Evolutionary conservation across 2,113 vertebrate species (phyloP).

Genomic region (Cynoglossus semilaevis): DNA sequence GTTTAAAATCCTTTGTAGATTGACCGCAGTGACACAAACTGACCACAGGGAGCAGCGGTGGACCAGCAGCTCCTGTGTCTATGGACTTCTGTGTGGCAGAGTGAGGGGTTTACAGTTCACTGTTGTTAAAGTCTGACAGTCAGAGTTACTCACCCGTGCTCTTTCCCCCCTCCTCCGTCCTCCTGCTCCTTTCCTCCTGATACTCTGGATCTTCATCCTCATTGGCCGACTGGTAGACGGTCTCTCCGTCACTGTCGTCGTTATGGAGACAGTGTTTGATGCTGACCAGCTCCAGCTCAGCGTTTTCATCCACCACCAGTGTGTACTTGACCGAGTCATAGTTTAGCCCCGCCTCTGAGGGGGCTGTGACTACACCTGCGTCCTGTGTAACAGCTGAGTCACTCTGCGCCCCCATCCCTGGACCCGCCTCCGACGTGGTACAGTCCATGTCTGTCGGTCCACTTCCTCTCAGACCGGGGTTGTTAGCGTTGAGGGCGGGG

Average conservation of each 20-base stretch:
- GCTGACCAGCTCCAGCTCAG: constrained; percentile 89
- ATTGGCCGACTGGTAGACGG: constrained; percentile 82
- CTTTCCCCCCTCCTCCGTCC: constrained; percentile 43
- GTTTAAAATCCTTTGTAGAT: too few species aligned
- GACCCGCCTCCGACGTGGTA: constrained; percentile 8
- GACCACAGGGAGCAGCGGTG: too few species aligned
- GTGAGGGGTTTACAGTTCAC: too few species aligned
- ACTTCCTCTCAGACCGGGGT: constrained; percentile 26
- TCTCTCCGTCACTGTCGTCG: constrained; percentile 83
- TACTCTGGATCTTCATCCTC: constrained; percentile 81
- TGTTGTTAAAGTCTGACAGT: not conserved
- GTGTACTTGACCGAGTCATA: constrained; percentile 94
- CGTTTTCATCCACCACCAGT: constrained; percentile 90
- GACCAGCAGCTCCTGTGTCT: too few species aligned
- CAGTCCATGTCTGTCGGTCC: constrained; percentile 15
- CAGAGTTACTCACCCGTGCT: constrained; percentile 40
- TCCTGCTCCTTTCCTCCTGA: constrained; percentile 70
- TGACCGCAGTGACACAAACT: too few species aligned
- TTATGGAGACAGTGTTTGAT: constrained; percentile 84
- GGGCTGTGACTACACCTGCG: too few species aligned
- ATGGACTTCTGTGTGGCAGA: too few species aligned
- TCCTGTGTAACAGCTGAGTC: too few species aligned
- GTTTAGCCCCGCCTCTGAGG: constrained; percentile 57
- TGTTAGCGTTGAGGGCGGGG: constrained; percentile 34
- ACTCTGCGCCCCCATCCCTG: not conserved